Evolutionary conservation across 2,113 vertebrate species (phyloP), one percentile per base, ranked within the genome.

Genomic region (Rhea americana): DNA sequence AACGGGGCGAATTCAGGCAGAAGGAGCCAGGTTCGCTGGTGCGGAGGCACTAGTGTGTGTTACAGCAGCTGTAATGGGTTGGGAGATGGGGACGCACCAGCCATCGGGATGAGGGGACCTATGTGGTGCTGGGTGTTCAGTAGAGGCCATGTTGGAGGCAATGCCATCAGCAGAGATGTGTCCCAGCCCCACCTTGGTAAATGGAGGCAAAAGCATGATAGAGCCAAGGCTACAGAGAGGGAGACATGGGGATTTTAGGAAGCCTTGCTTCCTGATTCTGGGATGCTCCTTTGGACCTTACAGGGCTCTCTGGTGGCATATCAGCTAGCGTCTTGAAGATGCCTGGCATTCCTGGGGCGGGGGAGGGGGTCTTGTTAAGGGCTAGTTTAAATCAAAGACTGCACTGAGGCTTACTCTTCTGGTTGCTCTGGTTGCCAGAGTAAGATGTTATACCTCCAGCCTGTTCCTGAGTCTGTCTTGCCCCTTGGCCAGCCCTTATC

Each of bases 121-220:
- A 43, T 0, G 1, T 43, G 37, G n/a, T 37, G 47, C 43, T 16
- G 24, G 32, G 20, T 47, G 20, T 18, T 56, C 1, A 2, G 47
- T 20, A 51, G 32, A 20, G 13, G 7, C 16, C 45, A 48, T 32
- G 39, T 10, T 65, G 43, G 26, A 68, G 13, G 7, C 24, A 8
- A 30, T 22, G 39, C 25, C 18, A 15, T 74, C 28, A 41, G 43
- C 11, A 50, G 39, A 55, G 55, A 45, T 2, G 6, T 73, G 37
- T 51, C 47, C n/a, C 65, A 68, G 55, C 32, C 17, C 11, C 28
- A 20, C 20, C 20, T 43, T 35, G 35, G 35, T 7, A 13, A 0
- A 4, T 2, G 21, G 47, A 50, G 20, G 12, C 26, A 63, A 72
- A n/a, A 30, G 18, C 9, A 25, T 25, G 58, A 20, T n/a, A 25